Conservation (phyloP, 2,888 invertebrate genomes). For the Hyppa rectilinea region DNA sequence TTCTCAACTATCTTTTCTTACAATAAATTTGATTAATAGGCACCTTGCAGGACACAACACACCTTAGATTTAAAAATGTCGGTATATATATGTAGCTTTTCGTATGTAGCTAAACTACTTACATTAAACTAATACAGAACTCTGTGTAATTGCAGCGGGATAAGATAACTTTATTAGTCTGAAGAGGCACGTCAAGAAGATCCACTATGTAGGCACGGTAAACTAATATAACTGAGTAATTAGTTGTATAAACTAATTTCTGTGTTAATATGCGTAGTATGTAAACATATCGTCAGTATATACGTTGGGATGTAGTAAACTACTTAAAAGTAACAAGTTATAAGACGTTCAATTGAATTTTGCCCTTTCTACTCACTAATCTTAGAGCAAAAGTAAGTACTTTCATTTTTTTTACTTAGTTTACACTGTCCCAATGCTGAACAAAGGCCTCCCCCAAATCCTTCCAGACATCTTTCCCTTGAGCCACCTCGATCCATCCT, state of each 20-base stretch:
- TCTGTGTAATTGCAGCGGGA: constrained; percentile 33
- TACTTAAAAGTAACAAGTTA: background rate
- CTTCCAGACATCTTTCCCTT: no score
- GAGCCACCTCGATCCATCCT: no score
- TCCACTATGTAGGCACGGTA: constrained; percentile 16
- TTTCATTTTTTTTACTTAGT: no score
- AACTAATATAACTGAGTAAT: constrained; percentile 53
- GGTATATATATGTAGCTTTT: background rate
- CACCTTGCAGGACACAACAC: background rate
- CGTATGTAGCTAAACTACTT: constrained; percentile 35
- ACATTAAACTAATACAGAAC: constrained; percentile 40
- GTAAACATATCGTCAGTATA: background rate
- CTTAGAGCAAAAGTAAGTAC: background rate
- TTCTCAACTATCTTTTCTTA: background rate
- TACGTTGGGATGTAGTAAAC: background rate
- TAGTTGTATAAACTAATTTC: constrained; percentile 47
- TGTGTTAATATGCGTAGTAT: constrained; percentile 27
- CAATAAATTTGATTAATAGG: background rate
- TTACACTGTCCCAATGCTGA: no score
- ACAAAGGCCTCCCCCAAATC: no score
- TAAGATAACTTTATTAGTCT: constrained; percentile 49
- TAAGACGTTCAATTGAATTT: background rate
- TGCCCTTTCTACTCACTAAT: background rate
- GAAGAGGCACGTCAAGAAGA: constrained; percentile 48
- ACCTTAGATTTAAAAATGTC: background rate